These are phyloP conservation scores for Platypus cylindrus DNA, from an alignment of 2,888 invertebrate species.

Conservation along the genomic window DNA sequence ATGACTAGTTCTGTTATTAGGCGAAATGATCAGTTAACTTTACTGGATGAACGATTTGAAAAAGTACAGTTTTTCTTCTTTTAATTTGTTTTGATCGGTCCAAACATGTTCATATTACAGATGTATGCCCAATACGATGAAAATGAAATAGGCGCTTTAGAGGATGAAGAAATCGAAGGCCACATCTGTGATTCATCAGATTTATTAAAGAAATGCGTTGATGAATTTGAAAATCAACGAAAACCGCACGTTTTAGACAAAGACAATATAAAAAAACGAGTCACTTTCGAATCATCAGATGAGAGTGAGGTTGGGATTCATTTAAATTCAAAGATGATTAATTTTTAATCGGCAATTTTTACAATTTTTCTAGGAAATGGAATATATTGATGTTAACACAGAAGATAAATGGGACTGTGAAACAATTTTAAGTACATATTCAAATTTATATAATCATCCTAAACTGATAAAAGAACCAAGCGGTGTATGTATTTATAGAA, in stretches of 20 bases:
- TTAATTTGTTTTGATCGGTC: neutral
- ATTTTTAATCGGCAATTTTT: no score
- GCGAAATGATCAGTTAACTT: slow-evolving; percentile 67
- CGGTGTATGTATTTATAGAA: slow-evolving; percentile 2
- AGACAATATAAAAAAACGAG: no score
- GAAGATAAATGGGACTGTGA: slow-evolving; percentile 82
- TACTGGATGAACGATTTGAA: slow-evolving; percentile 83
- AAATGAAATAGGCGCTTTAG: slow-evolving; percentile 77
- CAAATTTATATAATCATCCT: slow-evolving; percentile 86
- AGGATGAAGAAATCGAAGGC: slow-evolving; percentile 82
- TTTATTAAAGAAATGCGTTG: slow-evolving; percentile 56
- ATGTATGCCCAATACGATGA: slow-evolving; percentile 78
- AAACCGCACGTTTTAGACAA: slow-evolving; percentile 23
- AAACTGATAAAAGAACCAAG: slow-evolving; percentile 65
- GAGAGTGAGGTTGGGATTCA: slow-evolving; percentile 33
- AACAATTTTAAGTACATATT: slow-evolving; percentile 79
- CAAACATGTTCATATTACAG: slow-evolving; percentile 29
- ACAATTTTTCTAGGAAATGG: slow-evolving; percentile 8
- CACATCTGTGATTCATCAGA: slow-evolving; percentile 54
- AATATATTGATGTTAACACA: slow-evolving; percentile 25
- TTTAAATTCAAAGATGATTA: no score
- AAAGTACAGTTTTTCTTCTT: slow-evolving; percentile 42
- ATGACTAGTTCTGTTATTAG: slow-evolving; percentile 84
- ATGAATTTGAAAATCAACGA: slow-evolving; percentile 59
- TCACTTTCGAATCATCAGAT: no score